phyloP scores from a whole-genome alignment of 92 coral and sea anemone species.

The Paragorgia papillata region DNA sequence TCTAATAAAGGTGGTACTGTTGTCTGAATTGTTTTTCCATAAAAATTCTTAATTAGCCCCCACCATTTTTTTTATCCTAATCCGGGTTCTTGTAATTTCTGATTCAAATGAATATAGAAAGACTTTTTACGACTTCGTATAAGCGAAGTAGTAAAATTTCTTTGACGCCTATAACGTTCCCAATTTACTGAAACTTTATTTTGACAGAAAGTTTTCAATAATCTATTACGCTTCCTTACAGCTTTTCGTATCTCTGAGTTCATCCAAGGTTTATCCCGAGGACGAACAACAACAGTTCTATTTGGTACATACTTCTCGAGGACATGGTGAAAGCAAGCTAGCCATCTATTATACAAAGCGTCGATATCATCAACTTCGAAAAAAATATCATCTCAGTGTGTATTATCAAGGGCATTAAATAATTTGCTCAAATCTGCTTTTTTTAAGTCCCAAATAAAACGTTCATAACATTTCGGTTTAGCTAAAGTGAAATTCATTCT shows the following conservation, averaged over 20 bases:
- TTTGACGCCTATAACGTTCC: conserved; percentile 34
- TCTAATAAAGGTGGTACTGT: neutral
- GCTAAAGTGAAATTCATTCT: conserved; percentile 20
- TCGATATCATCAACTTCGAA: conserved; percentile 44
- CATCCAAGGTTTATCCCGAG: conserved; percentile 47
- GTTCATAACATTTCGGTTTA: conserved; percentile 39
- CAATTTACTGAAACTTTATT: conserved; percentile 24
- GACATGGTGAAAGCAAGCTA: conserved; percentile 43
- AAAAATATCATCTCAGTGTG: conserved; percentile 23
- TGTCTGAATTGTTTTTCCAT: neutral
- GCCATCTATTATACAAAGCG: conserved; percentile 43
- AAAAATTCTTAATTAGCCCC: neutral
- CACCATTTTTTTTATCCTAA: conserved; percentile 17
- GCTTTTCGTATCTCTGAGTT: no score
- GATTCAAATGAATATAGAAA: neutral
- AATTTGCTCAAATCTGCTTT: conserved; percentile 25
- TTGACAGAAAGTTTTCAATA: no score
- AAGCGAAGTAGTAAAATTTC: neutral
- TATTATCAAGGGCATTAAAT: conserved; percentile 34
- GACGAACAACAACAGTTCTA: conserved; percentile 35
- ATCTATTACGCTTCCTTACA: no score
- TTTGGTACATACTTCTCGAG: conserved; percentile 46
- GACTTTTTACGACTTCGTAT: neutral
- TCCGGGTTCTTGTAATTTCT: conserved; percentile 8
- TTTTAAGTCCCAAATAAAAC: conserved; percentile 48